Percentiles rank a stretch among this genome's conserved stretches.
These are phyloP conservation scores for Ryuthela nishihirai DNA, from an alignment of 2,888 invertebrate genomes.

Conservation along the genomic window DNA sequence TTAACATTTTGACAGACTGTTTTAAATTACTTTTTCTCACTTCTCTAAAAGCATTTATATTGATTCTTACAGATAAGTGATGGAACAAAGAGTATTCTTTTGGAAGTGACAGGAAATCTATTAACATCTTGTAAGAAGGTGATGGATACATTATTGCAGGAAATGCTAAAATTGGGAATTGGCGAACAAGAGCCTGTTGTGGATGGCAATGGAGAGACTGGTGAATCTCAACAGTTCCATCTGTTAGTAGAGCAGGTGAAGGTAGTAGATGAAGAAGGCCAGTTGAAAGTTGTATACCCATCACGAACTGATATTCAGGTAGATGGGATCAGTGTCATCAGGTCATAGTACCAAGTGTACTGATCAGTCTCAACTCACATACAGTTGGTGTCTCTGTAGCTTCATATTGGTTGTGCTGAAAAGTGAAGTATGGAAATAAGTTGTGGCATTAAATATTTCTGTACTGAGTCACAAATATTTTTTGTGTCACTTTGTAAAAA, in stretches of 20 bases:
- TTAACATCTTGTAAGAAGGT: slow-evolving; percentile 63
- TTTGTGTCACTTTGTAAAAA: too few relatives aligned
- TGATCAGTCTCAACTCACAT: too few relatives aligned
- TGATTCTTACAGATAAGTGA: slow-evolving; percentile 62
- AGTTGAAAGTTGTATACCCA: slow-evolving; percentile 72
- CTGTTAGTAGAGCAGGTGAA: slow-evolving; percentile 64
- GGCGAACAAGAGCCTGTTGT: slow-evolving; percentile 46
- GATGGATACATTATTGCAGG: slow-evolving; percentile 64
- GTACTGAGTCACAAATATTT: too few relatives aligned
- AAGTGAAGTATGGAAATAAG: too few relatives aligned
- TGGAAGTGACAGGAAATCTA: slow-evolving; percentile 71
- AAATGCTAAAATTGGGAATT: slow-evolving; percentile 60
- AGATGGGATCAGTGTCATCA: slow-evolving; percentile 47
- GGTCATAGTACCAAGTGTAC: too few relatives aligned
- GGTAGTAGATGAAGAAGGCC: slow-evolving; percentile 64
- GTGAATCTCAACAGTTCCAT: slow-evolving; percentile 29
- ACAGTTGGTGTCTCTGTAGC: too few relatives aligned
- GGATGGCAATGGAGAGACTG: slow-evolving; percentile 45
- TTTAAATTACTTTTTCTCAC: too few relatives aligned
- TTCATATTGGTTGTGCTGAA: too few relatives aligned
- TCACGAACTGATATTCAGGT: slow-evolving; percentile 66
- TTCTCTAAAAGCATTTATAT: too few relatives aligned
- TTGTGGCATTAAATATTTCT: too few relatives aligned
- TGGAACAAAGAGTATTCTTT: slow-evolving; percentile 62
- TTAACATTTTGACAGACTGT: too few relatives aligned